Conservation (phyloP, 2,888 invertebrate genomes). For the Yponomeuta malinellus region DNA sequence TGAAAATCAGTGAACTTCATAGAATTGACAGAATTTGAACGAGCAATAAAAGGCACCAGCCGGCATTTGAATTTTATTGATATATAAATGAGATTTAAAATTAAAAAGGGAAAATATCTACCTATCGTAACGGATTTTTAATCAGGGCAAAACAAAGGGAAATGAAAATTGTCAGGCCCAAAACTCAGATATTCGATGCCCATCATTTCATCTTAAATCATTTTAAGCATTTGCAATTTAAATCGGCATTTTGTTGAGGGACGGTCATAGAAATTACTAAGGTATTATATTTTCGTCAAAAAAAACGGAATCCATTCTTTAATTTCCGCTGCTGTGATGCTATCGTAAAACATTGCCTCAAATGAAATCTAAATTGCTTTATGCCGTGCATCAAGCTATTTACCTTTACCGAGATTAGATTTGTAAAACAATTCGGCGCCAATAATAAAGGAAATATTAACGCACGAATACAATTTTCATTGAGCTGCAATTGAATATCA, state of each 20-base stretch:
- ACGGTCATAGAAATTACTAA: conserved; percentile 5
- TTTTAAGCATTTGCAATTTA: conserved; percentile 14
- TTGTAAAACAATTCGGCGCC: background rate
- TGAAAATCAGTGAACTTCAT: no score
- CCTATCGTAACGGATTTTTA: background rate
- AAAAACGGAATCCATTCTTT: conserved; percentile 45
- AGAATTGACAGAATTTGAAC: background rate
- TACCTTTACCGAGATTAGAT: conserved; percentile 38
- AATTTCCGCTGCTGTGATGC: conserved; percentile 46
- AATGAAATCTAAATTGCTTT: conserved; percentile 53
- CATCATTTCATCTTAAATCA: conserved; percentile 1
- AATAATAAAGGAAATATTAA: background rate
- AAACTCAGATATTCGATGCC: conserved; percentile 9
- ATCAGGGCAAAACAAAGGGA: conserved; percentile 8
- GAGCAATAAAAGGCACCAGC: background rate
- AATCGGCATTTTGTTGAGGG: conserved; percentile 1
- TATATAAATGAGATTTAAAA: background rate
- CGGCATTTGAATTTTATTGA: background rate
- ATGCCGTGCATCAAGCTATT: conserved; percentile 48
- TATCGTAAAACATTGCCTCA: conserved; percentile 34
- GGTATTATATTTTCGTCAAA: conserved; percentile 43
- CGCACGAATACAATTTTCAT: background rate
- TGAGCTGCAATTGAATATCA: background rate
- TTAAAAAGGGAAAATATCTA: background rate
- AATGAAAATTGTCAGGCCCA: background rate